A percentile compares a stretch with the other conserved stretches of the same genome.
Evolutionary conservation across 2,888 invertebrate genomes (phyloP).

Genomic region (Tortrix viridana): DNA sequence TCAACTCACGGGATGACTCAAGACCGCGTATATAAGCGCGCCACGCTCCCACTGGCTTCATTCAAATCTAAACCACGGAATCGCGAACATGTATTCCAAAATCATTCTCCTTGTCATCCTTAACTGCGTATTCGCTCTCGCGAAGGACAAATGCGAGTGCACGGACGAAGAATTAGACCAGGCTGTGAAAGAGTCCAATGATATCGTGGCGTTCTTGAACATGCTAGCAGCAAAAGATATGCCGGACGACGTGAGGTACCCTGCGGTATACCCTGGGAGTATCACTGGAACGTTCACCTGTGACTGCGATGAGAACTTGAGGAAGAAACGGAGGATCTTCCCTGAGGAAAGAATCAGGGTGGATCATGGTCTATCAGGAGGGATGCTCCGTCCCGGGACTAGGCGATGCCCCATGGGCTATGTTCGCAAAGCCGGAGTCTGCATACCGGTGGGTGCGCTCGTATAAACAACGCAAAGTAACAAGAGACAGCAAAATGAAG

Average conservation of each 20-base stretch:
- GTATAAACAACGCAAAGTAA: background rate
- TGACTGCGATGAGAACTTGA: slow-evolving; percentile 25
- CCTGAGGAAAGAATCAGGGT: slow-evolving; percentile 6
- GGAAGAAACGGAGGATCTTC: slow-evolving; percentile 26
- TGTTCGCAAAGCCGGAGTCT: background rate
- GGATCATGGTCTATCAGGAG: background rate
- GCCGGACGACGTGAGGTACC: slow-evolving; percentile 17
- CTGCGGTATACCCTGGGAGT: background rate
- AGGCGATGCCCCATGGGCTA: slow-evolving; percentile 22
- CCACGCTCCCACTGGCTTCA: background rate
- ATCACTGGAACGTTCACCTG: slow-evolving; percentile 15
- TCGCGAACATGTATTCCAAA: slow-evolving; percentile 25
- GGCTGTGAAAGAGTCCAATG: slow-evolving; percentile 13
- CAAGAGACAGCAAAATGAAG: background rate
- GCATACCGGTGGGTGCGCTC: background rate
- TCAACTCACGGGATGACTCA: slow-evolving; percentile 25
- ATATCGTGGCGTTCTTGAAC: slow-evolving; percentile 15
- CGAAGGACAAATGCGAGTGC: slow-evolving; percentile 15
- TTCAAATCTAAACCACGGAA: slow-evolving; percentile 6
- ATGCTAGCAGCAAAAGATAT: background rate
- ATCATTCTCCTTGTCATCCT: slow-evolving; percentile 5
- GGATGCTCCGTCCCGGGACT: background rate
- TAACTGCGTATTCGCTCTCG: background rate
- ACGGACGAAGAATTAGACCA: background rate
- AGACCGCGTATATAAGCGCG: slow-evolving; percentile 1